Base-by-base conservation (phyloP, 2,797 vertebrate genomes). In the Macroramphosus scolopax region DNA sequence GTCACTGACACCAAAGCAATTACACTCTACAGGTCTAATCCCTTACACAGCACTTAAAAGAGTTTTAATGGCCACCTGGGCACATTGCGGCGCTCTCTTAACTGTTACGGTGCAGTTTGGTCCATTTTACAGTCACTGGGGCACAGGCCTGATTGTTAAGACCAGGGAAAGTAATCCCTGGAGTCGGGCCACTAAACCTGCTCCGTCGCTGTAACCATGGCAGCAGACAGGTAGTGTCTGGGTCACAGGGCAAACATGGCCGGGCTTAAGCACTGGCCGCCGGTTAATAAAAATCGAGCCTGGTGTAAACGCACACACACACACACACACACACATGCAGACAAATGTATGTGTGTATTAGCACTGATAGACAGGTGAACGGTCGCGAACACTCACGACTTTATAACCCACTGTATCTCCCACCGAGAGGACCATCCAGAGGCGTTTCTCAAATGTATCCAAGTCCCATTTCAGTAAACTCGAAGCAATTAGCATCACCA, bases 141-240 rank as follows among this genome's bases (percentile, higher is more conserved):
- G 80, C 69, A 59, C 77, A 68, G 64, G 56, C 72, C 72, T 72
- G 82, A 79, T 77, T 77, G 81, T 74, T 83, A 82, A 80, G 69
- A 81, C 77, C 54, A 68, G 63, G 68, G 57, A 81, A 79, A 76
- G 79, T 84, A 86, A 87, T 88, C 86, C 75, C 78, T 63, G 68
- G 82, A 87, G 85, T 72, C 72, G 46, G 77, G 72, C 79, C 78
- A 80, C 78, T 83, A 80, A 85, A 87, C 86, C 83, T 84, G 83
- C 70, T 78, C 78, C 61, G 68, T 63, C 72, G 70, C 60, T 34
- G 87, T 90, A 87, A 87, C 88, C 88, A 87, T 90, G 86, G 87
- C 81, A 88, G 79, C 84, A 89, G 89, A 91, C 89, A 90, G 87
- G 89, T 90, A 87, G 81, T 83, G 90, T 90, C 90, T 91, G 86